Evolutionary conservation across 1,140 invertebrate genomes (phyloP), one percentile per base, ranked within the genome.

Genomic region (Latrodectus geometricus): DNA sequence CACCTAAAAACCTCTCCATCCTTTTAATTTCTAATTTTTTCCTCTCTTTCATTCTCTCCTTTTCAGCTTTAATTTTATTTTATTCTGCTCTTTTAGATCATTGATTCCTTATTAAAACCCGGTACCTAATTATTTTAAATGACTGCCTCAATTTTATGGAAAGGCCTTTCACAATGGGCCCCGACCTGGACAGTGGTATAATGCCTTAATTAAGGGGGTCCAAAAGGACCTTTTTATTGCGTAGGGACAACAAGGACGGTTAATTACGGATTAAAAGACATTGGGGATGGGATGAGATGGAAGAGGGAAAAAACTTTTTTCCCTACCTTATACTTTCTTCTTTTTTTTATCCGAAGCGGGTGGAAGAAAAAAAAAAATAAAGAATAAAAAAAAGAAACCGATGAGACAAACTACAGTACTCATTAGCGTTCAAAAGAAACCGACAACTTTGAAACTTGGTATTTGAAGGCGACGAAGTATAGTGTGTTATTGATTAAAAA

Each of bases 101-200:
- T 87, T 87, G 85, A 87, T 87, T 87, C 85, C 85, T 80, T 87
- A 87, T 87, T 87, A 87, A 87, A 80, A 79, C 76, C 76, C 49
- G 68, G 83, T 86, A 87, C 85, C 85, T 87, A 87, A 87, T 87
- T 87, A 87, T 80, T 87, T 87, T 87, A 87, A 87, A 87, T 87
- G 85, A 79, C 85, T 79, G 85, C 76, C 68, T 79, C 77, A 79
- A 75, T 80, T 87, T 86, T 86, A 77, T 68, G 17, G 83, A 54
- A 66, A 75, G n/a, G 72, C 11, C 54, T 61, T 14, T 35, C 23
- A 86, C 84, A 86, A 86, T 78, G 69, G 73, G 48, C 52, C 9
- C 70, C 35, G 11, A 61, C n/a, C 70, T 56, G 81, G 81, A 73
- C 84, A 78, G 84, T 56, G 84, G 84, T 86, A 86, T 86, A 86